phyloP scores from a whole-genome alignment of 2,113 vertebrate genomes.

The Gavia stellata region DNA sequence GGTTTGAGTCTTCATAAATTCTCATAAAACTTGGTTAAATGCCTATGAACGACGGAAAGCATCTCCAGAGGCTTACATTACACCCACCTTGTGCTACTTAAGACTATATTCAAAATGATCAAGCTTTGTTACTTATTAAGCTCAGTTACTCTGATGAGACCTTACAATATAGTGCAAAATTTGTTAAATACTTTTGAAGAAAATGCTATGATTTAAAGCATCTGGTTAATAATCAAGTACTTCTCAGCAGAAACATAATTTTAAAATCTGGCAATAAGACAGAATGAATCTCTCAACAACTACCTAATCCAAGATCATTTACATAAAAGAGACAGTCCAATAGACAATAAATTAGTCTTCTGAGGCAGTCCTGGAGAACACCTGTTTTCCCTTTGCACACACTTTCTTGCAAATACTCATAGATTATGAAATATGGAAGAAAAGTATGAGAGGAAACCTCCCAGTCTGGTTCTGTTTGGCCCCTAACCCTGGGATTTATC shows the following conservation, averaged over 20 bases:
- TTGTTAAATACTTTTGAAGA: background rate
- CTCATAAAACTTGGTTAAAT: background rate
- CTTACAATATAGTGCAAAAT: background rate
- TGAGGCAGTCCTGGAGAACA: background rate
- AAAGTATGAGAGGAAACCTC: background rate
- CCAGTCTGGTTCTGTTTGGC: background rate
- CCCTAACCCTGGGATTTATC: background rate
- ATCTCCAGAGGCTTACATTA: background rate
- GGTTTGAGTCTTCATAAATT: background rate
- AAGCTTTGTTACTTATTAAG: background rate
- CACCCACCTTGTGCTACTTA: background rate
- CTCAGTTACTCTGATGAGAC: background rate
- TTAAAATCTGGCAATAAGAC: background rate
- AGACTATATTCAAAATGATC: background rate
- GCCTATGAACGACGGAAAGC: background rate
- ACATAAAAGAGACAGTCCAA: background rate
- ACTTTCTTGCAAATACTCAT: background rate
- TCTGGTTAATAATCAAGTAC: background rate
- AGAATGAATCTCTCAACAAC: background rate
- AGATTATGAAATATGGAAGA: background rate
- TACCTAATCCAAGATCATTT: background rate
- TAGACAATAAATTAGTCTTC: background rate
- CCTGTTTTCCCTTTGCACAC: fast-evolving
- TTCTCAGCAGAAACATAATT: background rate
- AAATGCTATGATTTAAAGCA: background rate